Evolutionary conservation across 1,140 invertebrate species (phyloP).

Genomic region (Brachionus rubens): DNA sequence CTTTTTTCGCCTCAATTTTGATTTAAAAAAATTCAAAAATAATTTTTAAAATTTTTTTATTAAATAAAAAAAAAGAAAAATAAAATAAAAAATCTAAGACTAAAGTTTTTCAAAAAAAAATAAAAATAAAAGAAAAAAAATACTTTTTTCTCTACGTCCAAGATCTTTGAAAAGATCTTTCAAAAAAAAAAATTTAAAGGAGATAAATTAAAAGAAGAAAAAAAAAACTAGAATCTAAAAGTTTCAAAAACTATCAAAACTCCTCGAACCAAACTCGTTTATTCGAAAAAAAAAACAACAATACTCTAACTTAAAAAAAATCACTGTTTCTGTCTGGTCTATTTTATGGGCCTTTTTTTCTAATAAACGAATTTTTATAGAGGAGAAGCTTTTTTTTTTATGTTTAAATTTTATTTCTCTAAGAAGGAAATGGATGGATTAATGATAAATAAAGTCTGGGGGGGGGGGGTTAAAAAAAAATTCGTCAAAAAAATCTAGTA

Average conservation of each 20-base stretch:
- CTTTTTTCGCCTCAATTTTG: too few species aligned
- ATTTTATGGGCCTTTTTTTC: too few species aligned
- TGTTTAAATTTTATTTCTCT: too few species aligned
- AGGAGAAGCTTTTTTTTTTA: too few species aligned
- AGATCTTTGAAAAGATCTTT: neutral
- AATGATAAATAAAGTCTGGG: too few species aligned
- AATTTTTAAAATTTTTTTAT: slow-evolving; percentile 25
- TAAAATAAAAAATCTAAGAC: neutral
- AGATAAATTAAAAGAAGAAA: neutral
- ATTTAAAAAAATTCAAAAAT: neutral
- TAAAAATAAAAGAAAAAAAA: slow-evolving; percentile 14
- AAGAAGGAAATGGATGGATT: too few species aligned
- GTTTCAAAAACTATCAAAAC: slow-evolving; percentile 38
- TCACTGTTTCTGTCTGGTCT: slow-evolving; percentile 11
- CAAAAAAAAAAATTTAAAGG: neutral
- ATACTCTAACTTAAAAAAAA: too few species aligned
- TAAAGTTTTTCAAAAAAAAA: neutral
- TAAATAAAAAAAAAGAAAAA: neutral
- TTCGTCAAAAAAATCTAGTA: neutral
- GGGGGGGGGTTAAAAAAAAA: too few species aligned
- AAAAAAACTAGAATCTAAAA: slow-evolving; percentile 4
- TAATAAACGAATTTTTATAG: too few species aligned
- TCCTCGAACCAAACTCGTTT: neutral
- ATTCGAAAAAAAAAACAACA: neutral
- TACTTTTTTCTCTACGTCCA: neutral